Conservation (phyloP, 1,140 invertebrate genomes). For the Drosophila kepulauana region DNA sequence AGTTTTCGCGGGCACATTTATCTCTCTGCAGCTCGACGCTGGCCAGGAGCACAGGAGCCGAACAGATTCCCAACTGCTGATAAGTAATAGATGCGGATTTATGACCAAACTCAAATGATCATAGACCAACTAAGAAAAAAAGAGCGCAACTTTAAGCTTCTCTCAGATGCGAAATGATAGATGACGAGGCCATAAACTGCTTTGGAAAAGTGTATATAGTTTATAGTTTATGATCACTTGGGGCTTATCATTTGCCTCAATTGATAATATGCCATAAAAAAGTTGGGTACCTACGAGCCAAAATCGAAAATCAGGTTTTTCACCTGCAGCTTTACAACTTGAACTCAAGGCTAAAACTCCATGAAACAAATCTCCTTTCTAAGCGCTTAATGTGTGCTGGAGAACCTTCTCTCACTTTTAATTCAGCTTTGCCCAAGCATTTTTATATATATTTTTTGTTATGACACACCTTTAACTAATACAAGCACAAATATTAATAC, state of each 20-base stretch:
- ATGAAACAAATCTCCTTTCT: conserved; percentile 30
- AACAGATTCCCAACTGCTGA: conserved; percentile 29
- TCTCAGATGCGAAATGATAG: conserved; percentile 9
- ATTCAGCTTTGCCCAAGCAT: not conserved
- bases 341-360: conserved; percentile 3
- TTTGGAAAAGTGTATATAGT: conserved; percentile 4
- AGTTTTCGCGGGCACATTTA: conserved; percentile 77
- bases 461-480: not conserved
- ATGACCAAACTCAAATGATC: conserved; percentile 10
- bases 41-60: conserved; percentile 19
- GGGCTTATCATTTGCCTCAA: conserved; percentile 37
- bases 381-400: not conserved
- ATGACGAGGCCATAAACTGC: conserved; percentile 26
- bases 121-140: conserved; percentile 2
- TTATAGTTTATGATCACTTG: conserved; percentile 15
- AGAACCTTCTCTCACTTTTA: conserved; percentile 6
- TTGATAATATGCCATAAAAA: conserved; percentile 37
- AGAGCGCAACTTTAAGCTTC: not conserved
- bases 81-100: conserved; percentile 32
- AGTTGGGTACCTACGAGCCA: not conserved
- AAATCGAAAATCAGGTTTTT: not conserved
- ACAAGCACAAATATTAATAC: not conserved
- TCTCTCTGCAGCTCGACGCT: conserved; percentile 38
- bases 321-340: not conserved
- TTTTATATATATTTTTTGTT: not conserved